Conservation (phyloP, 2,888 invertebrate genomes). For the Uloborus plumipes region DNA sequence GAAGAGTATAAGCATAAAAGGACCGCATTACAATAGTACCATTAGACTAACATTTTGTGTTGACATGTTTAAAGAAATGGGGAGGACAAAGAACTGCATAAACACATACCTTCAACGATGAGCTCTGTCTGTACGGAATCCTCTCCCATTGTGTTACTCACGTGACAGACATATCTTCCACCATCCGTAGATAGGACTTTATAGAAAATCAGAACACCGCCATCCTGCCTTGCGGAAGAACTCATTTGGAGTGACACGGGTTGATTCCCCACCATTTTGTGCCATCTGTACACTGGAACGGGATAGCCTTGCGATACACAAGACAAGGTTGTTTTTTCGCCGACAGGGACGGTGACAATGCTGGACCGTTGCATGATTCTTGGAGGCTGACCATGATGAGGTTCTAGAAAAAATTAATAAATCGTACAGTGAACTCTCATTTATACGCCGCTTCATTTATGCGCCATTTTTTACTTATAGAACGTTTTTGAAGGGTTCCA, state of each 20-base stretch:
- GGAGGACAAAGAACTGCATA: background rate
- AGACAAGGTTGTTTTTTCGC: conserved; percentile 75
- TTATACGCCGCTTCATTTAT: too few relatives aligned
- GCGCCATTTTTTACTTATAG: too few relatives aligned
- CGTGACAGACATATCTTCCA: conserved; percentile 71
- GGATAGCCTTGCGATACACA: conserved; percentile 82
- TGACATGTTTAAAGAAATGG: background rate
- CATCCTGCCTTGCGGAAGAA: conserved; percentile 66
- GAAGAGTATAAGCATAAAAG: background rate
- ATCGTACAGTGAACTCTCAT: background rate
- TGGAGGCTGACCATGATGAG: conserved; percentile 64
- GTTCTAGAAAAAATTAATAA: conserved; percentile 46
- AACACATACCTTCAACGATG: conserved; percentile 69
- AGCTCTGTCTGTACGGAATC: conserved; percentile 69
- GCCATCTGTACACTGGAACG: conserved; percentile 80
- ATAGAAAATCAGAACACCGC: conserved; percentile 70
- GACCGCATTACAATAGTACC: background rate
- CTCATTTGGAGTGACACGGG: conserved; percentile 68
- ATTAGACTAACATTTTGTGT: background rate
- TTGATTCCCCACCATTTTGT: conserved; percentile 43
- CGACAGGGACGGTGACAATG: conserved; percentile 62
- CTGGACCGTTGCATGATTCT: conserved; percentile 63
- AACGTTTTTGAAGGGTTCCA: too few relatives aligned
- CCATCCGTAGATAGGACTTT: conserved; percentile 68
- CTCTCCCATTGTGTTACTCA: conserved; percentile 70